phyloP scores from a whole-genome alignment of 2,113 vertebrate genomes.

The Gasterosteus nipponicus region DNA sequence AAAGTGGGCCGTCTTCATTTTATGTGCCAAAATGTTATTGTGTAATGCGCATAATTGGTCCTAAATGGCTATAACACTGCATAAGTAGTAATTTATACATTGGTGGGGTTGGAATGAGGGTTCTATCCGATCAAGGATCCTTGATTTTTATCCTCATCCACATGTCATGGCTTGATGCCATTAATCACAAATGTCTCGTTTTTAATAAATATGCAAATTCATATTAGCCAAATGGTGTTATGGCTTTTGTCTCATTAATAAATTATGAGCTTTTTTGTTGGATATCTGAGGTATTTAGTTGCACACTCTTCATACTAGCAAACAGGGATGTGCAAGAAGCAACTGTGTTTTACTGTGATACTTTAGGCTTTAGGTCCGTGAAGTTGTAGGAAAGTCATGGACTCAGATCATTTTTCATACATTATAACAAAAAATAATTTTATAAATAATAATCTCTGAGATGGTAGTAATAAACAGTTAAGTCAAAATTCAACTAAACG shows the following conservation, averaged over 20 bases:
- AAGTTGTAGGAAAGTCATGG: not conserved
- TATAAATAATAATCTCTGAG: too few relatives aligned
- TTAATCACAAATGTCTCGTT: conserved; percentile 84
- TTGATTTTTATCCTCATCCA: conserved; percentile 57
- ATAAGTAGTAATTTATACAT: conserved; percentile 12
- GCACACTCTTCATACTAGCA: conserved; percentile 53
- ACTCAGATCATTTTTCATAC: not conserved
- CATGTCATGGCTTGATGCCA: conserved; percentile 77
- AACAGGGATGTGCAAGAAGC: conserved; percentile 17
- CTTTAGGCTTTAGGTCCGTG: not conserved
- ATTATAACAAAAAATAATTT: not conserved
- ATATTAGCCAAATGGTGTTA: conserved; percentile 81
- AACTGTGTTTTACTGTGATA: conserved; percentile 1
- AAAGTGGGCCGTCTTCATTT: not conserved
- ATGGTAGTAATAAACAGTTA: not conserved
- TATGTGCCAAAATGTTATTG: not conserved
- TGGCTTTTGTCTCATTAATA: conserved; percentile 82
- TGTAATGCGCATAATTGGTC: not conserved
- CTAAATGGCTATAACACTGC: not conserved
- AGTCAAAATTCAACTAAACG: not conserved
- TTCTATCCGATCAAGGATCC: conserved; percentile 40
- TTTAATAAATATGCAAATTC: conserved; percentile 86
- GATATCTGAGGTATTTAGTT: conserved; percentile 58
- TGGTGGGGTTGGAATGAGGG: conserved; percentile 24
- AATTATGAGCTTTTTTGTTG: conserved; percentile 77